These are phyloP conservation scores for Heterodera filipjevi DNA, from an alignment of 2,888 invertebrate species.

Conservation along the genomic window DNA sequence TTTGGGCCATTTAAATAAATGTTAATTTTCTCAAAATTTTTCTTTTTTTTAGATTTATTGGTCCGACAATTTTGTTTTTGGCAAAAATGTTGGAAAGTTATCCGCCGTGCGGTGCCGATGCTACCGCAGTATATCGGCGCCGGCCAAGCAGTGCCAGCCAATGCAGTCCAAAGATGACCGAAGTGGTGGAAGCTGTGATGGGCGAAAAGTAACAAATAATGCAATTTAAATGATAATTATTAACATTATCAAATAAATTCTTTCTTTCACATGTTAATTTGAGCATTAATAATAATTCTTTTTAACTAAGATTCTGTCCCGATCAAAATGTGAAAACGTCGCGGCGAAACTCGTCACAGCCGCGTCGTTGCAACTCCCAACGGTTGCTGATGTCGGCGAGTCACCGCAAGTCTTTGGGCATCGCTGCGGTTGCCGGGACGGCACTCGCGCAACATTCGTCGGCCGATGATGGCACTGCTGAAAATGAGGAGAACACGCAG, in stretches of 20 bases:
- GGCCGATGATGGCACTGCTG: neutral
- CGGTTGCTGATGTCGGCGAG: neutral
- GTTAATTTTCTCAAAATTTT: neutral
- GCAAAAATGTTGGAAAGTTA: conserved; percentile 6
- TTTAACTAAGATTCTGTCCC: no score
- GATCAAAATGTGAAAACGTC: neutral
- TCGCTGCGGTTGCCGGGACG: neutral
- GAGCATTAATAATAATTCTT: no score
- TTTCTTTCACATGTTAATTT: no score
- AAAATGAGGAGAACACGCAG: neutral
- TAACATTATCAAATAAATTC: no score
- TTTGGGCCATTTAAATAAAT: neutral
- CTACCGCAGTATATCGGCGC: neutral
- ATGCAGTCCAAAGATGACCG: neutral
- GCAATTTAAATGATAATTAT: no score
- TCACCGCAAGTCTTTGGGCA: neutral
- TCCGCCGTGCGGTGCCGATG: neutral
- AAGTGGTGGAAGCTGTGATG: neutral
- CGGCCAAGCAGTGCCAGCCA: neutral
- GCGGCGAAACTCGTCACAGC: neutral
- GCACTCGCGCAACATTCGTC: neutral
- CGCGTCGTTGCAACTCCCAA: neutral
- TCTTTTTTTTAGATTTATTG: neutral
- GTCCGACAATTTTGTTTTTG: neutral
- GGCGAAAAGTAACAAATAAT: neutral